Percentiles rank a stretch among this genome's conserved stretches.
phyloP scores from a whole-genome alignment of 2,888 invertebrate genomes.

The Noctua pronuba region DNA sequence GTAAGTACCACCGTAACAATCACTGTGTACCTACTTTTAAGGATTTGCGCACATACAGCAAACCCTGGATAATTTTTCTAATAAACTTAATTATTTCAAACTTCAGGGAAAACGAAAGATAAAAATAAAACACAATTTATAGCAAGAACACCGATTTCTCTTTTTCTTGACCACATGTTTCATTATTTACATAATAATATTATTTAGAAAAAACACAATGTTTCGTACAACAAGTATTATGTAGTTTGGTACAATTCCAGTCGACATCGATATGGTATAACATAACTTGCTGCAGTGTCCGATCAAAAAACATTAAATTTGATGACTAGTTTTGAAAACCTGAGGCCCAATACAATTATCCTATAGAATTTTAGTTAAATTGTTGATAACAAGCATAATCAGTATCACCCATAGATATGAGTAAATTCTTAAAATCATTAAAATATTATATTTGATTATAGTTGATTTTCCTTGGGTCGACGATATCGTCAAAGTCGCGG shows the following conservation, averaged over 20 bases:
- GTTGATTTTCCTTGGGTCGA: no score
- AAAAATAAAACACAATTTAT: conserved; percentile 60
- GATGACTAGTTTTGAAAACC: background rate
- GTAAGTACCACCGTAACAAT: no score
- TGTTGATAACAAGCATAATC: no score
- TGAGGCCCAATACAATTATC: no score
- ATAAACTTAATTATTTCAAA: background rate
- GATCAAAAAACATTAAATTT: conserved; percentile 12
- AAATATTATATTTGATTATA: no score
- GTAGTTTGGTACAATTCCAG: conserved; percentile 63
- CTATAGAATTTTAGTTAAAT: no score
- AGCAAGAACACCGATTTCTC: conserved; percentile 65
- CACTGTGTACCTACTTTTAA: background rate
- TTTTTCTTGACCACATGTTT: conserved; percentile 68
- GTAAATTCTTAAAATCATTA: no score
- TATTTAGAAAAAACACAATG: conserved; percentile 69
- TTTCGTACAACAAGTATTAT: conserved; percentile 65
- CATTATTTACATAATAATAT: conserved; percentile 70
- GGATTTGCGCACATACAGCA: background rate
- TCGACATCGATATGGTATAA: conserved; percentile 65
- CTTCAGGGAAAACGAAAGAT: background rate
- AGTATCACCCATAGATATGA: no score
- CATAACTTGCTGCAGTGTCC: conserved; percentile 36
- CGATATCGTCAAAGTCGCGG: no score
- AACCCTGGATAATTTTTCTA: background rate